Percentiles rank a stretch among this genome's conserved stretches.
Evolutionary conservation across 2,797 vertebrate genomes (phyloP).

Genomic region (Macroramphosus scolopax): DNA sequence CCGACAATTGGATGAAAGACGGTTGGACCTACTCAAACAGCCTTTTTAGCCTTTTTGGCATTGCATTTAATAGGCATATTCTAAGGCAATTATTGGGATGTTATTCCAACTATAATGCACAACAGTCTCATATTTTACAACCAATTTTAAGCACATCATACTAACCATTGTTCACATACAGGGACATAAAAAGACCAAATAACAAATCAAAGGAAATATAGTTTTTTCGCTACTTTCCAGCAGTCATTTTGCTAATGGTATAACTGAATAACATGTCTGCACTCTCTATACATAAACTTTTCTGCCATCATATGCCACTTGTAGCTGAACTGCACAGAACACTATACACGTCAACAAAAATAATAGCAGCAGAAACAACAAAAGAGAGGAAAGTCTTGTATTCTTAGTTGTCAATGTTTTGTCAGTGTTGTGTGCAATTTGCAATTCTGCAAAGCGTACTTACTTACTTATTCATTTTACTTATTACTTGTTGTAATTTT

Average conservation of each 20-base stretch:
- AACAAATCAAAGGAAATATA: background rate
- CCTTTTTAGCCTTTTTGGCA: background rate
- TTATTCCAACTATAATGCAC: background rate
- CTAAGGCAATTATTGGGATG: background rate
- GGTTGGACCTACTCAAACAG: background rate
- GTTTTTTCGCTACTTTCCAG: background rate
- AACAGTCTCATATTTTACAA: background rate
- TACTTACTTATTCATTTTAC: too few relatives aligned
- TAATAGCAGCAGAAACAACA: conserved; percentile 1
- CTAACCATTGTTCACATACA: background rate
- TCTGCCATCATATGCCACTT: background rate
- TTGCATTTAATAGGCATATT: background rate
- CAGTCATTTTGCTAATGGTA: background rate
- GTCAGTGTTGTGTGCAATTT: too few relatives aligned
- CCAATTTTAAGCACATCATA: background rate
- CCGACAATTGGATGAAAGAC: conserved; percentile 13
- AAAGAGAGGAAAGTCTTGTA: conserved; percentile 1
- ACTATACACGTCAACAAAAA: background rate
- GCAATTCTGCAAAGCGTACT: too few relatives aligned
- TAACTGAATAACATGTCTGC: background rate
- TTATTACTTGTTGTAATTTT: too few relatives aligned
- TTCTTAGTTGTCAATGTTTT: conserved; percentile 4
- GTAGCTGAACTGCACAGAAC: conserved; percentile 1
- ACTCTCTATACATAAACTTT: background rate
- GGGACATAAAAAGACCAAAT: background rate